These are phyloP conservation scores for Neotoma lepida DNA, from an alignment of 2,113 vertebrate genomes.

Conservation along the genomic window DNA sequence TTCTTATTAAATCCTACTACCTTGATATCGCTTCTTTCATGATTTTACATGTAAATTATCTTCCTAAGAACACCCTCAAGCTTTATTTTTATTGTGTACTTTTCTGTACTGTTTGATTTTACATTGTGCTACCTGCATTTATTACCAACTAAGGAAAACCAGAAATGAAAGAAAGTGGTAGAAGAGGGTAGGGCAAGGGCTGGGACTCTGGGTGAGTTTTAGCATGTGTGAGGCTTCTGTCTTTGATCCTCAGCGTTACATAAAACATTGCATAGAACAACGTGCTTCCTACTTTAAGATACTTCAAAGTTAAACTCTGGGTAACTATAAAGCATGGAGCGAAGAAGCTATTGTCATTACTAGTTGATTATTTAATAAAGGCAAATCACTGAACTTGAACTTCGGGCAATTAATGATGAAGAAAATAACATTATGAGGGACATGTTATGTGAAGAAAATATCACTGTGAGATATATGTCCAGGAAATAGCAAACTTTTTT, in stretches of 20 bases:
- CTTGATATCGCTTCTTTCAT: neutral
- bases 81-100: neutral
- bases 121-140: neutral
- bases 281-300: neutral
- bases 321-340: neutral
- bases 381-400: neutral
- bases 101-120: neutral
- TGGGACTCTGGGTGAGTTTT: neutral
- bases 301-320: neutral
- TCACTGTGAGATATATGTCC: neutral
- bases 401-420: slow-evolving; percentile 12
- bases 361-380: slow-evolving; percentile 34
- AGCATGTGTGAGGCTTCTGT: neutral
- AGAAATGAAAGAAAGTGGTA: neutral
- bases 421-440: neutral
- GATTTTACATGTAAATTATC: neutral
- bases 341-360: slow-evolving; percentile 21
- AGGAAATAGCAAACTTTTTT: neutral
- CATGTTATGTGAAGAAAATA: neutral
- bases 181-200: neutral
- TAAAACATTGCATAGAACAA: neutral
- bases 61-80: neutral
- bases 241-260: neutral
- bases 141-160: neutral
- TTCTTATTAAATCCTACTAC: neutral